Conservation (phyloP, 2,797 vertebrate genomes). For the Enteromius anoplus region DNA sequence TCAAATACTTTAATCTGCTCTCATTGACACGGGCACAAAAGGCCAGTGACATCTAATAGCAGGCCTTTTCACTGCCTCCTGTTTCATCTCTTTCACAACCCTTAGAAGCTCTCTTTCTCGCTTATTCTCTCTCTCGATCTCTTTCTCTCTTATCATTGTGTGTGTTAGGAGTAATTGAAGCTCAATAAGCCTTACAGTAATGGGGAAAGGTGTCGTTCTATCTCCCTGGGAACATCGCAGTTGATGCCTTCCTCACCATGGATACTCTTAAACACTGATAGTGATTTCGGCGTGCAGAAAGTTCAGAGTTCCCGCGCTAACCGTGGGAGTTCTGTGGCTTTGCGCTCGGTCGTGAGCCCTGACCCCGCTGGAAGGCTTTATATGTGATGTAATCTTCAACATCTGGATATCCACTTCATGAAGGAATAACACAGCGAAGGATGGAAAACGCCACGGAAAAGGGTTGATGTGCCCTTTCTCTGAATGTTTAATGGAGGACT, state of each 20-base stretch:
- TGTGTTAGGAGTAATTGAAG: constrained; percentile 57
- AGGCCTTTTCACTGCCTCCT: constrained; percentile 70
- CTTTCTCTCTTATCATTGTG: constrained; percentile 48
- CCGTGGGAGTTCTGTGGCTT: constrained; percentile 47
- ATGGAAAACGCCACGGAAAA: constrained; percentile 36
- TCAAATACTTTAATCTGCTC: constrained; percentile 80
- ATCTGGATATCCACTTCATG: constrained; percentile 52
- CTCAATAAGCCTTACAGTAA: constrained; percentile 56
- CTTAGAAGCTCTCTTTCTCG: constrained; percentile 35
- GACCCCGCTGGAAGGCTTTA: constrained; percentile 32
- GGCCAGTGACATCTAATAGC: constrained; percentile 83
- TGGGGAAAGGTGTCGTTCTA: constrained; percentile 51
- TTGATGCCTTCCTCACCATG: constrained; percentile 42
- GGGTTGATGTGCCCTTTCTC: constrained; percentile 50
- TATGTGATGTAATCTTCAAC: constrained; percentile 49
- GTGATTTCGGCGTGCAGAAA: constrained; percentile 44
- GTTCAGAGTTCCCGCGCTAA: constrained; percentile 38
- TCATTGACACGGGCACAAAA: constrained; percentile 91
- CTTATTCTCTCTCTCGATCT: constrained; percentile 28
- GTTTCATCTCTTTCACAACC: constrained; percentile 59
- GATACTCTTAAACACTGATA: constrained; percentile 49
- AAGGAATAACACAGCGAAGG: constrained; percentile 37
- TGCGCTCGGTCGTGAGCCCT: constrained; percentile 16
- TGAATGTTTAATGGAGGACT: constrained; percentile 62
- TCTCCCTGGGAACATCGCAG: constrained; percentile 57